Base-by-base conservation (phyloP, 2,888 invertebrate species). In the Cataglyphis altisquamis region DNA sequence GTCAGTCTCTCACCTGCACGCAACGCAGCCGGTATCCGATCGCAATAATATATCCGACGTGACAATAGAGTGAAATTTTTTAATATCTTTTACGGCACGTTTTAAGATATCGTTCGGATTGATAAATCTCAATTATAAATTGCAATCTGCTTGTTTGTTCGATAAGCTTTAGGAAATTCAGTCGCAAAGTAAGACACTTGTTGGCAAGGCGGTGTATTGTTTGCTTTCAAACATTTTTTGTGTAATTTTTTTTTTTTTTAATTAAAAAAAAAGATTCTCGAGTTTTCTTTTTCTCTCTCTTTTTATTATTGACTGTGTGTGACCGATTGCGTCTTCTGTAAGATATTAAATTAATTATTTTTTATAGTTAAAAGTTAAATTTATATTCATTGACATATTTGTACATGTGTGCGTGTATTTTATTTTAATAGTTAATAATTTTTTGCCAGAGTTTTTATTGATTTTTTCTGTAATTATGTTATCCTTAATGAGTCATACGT, bases 1-100 rank as follows among this genome's bases (percentile, higher is more conserved):
- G 29, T 29, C 88, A 89, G 89, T 89, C 82, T 82, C 39, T 86
- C 66, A 80, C 72, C 82, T 85, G 89, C 72, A 62, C 72, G 78
- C 83, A 74, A 66, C 63, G 85, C 64, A 83, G 39, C 39, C 80
- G 41, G 18, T 75, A 45, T 83, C 57, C 72, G 29, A 25, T 82
- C 74, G 45, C 60, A 68, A 25, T 57, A 52, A n/a, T 52, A n/a
- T 52, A 66, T 64, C 15, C 45, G 25, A 36, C 12, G 36, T 57
- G 21, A 45, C 36, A 57, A 29, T 70, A 70, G 18, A 12, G 10
- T 60, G 21, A 45, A 70, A 52, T 52, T 6, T 60, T 60, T 15
- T 60, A 32, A 41, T 60, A 9, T 2, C 18, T 45, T 32, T 64
- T 52, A 8, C 12, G n/a, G 12, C 57, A 57, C 48, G 9, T 75